Base-by-base conservation (phyloP, 2,113 vertebrate genomes). In the Apeltes quadracus region DNA sequence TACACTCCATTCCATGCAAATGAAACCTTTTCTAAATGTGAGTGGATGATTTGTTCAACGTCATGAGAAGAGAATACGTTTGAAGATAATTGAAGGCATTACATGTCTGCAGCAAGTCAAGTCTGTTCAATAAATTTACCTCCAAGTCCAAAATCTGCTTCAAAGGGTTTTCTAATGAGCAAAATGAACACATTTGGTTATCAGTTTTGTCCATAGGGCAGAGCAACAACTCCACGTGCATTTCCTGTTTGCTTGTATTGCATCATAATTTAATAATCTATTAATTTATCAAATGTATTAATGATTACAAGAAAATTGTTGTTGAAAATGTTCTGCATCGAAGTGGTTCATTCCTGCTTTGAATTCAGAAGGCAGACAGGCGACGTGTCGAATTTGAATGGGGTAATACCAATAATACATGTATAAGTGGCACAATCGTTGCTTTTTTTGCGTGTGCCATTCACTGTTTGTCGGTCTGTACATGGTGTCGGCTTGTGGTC, bases 1-100 rank as follows among this genome's bases (percentile, higher is more conserved):
- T 10, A 1, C 6, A 1, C 4, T 63, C 36, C 41, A 58, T 18
- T 48, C 58, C 48, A 69, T n/a, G 18, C 39, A 75, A 66, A 76
- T 44, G 7, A 38, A 51, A 44, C 8, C 56, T 39, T 7, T 55
- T 66, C 46, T 12, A 39, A 39, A 61, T 1, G 7, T 2, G 46
- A 29, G 34, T 38, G 9, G 38, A 44, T 38, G n/a, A 57, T 25
- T 22, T 61, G 41, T 43, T 27, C 1, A 66, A 48, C 22, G 22
- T 22, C 27, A 54, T 8, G 23, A 20, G 15, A 58, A 27, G 23
- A 46, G 22, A 34, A 38, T 39, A 3, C 2, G 36, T 65, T 39
- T 15, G 23, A 48, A 54, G 5, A 25, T 25, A 22, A 25, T 2
- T 16, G 13, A 36, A 44, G 25, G 15, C 22, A 39, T 5, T 23